Evolutionary conservation across 1,140 invertebrate genomes (phyloP), one percentile per base, ranked within the genome.

Genomic region (Venustaconcha ellipsiformis): DNA sequence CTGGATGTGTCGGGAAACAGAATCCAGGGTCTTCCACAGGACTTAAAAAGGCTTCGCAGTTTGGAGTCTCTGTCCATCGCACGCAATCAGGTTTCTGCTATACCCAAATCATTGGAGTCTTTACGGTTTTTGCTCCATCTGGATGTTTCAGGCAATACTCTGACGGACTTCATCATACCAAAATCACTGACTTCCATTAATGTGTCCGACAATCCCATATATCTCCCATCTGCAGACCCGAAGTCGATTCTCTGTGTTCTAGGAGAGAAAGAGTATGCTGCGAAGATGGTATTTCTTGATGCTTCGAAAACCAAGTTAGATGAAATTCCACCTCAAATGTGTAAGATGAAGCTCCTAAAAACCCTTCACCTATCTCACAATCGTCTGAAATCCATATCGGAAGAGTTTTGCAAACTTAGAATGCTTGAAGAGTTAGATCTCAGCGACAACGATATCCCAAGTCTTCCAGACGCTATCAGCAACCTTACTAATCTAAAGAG

Each of bases 1-100:
- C 67, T 90, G 13, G 80, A 86, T 68, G 66, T 89, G 2, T 81
- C 81, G n/a, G 74, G 82, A 20, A 90, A 90, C 70, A 74, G 82
- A 18, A 82, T 89, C 26, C 72, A 82, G 23, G 80, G 80, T 15
- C 77, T 88, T 70, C 86, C 87, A 26, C 80, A 82, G 57, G 83
- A 88, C 37, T 62, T 88, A 68, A 83, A 83, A 15, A 82, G 81
- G 14, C 78, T 88, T 8, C 67, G 82, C 56, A 82, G 78, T 14
- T 48, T 86, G 15, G 84, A 85, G 67, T 70, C 69, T 14, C 58
- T 86, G 6, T 67, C 82, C 66, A 68, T 83, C 26, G 80, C 77
- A 14, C 66, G 78, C 23, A 88, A 88, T 70, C 78, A 83, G 55
- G 80, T 88, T 55, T 74, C 80, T 14, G 78, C 78, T 0, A 76